Base-by-base conservation (phyloP, 1,140 invertebrate species). In the Drosophila baimaii region DNA sequence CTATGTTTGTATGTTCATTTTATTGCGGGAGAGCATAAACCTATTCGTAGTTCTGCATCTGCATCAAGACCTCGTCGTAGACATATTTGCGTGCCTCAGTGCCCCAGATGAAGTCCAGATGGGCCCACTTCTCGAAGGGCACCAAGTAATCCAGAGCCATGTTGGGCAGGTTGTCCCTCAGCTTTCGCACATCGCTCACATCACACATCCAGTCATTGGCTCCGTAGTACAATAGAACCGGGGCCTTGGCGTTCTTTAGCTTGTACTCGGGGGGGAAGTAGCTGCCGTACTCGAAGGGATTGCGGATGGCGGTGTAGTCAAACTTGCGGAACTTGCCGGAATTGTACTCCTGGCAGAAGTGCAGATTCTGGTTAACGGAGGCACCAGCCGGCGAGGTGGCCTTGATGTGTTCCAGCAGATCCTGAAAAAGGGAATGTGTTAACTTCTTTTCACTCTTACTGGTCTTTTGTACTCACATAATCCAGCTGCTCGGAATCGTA, bases 91-190 rank as follows among this genome's bases (percentile, higher is more conserved):
- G 93, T 3, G 94, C 93, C 62, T 94, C 93, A 21, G 93, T 94
- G 1, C 94, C 95, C 92, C 94, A 95, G 72, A 94, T 93, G 92
- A 95, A 96, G 90, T 96, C 95, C 77, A 95, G 92, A 85, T 96
- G 95, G 78, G 94, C 95, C 92, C 95, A 96, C 41, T 94, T 92
- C 25, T 92, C 88, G 63, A 93, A 93, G 0, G 94, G 93, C 3
- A 96, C 93, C 81, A 93, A 43, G 21, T 90, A 90, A 9, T 86
- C 90, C 76, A 82, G 92, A 2, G 77, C 76, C 89, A 91, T 79
- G 92, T 91, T 90, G 41, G 89, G 90, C 35, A 91, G 66, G 9
- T 44, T 6, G 7, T 90, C 81, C 12, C 90, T 90, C 39, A 95
- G 91, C 79, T 91, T 91, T 25, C 93, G 89, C 0, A 96, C 94